phyloP scores from a whole-genome alignment of 2,113 vertebrate genomes.

The Phaethon lepturus region DNA sequence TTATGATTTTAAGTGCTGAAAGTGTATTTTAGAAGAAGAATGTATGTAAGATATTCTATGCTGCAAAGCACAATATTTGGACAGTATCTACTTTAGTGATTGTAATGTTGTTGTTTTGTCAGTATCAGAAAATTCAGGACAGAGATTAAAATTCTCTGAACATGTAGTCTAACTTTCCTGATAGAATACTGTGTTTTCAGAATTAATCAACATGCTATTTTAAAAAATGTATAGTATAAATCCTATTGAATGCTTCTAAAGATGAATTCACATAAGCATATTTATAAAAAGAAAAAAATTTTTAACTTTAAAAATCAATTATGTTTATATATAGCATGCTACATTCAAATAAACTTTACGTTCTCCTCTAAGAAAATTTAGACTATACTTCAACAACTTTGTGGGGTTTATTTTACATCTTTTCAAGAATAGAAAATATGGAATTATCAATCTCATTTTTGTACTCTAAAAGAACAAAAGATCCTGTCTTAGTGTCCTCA shows the following conservation, averaged over 20 bases:
- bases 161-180: background rate
- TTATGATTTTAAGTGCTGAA: background rate
- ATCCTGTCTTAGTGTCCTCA: background rate
- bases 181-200: constrained; percentile 9
- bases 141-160: background rate
- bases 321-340: constrained; percentile 65
- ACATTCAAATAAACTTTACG: constrained; percentile 70
- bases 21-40: constrained; percentile 20
- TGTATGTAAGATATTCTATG: constrained; percentile 12
- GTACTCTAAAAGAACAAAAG: background rate
- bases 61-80: constrained; percentile 39
- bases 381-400: background rate
- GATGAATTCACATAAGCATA: background rate
- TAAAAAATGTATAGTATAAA: background rate
- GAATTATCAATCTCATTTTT: background rate
- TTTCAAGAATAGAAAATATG: background rate
- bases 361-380: constrained; percentile 19
- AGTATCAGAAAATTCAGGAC: constrained; percentile 4
- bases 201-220: constrained; percentile 52
- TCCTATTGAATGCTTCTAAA: constrained; percentile 4
- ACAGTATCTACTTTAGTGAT: constrained; percentile 4
- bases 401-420: background rate
- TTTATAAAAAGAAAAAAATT: constrained; percentile 34
- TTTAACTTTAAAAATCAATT: constrained; percentile 25
- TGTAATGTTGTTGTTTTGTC: background rate